Conservation (phyloP, 2,113 vertebrate species). For the Myotis yumanensis region DNA sequence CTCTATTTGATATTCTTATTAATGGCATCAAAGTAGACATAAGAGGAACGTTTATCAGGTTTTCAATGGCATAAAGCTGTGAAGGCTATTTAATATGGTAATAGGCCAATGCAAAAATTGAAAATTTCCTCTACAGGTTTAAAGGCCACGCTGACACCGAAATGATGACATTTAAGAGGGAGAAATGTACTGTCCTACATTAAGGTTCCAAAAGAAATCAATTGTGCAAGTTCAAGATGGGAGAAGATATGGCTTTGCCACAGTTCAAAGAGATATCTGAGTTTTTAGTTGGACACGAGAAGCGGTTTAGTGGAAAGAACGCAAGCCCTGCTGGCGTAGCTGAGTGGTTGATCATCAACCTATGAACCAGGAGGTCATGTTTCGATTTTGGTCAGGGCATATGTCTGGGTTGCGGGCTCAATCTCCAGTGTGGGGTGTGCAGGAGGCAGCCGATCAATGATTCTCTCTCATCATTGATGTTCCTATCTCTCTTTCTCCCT, state of each 20-base stretch:
- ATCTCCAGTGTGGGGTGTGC: too few species aligned
- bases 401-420: too few species aligned
- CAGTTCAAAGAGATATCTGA: background rate
- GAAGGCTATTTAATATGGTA: background rate
- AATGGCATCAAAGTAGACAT: slow-evolving; percentile 43
- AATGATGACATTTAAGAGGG: background rate
- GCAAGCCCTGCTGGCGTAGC: too few species aligned
- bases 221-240: background rate
- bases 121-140: slow-evolving; percentile 5
- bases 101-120: slow-evolving; percentile 52
- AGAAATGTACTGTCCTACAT: background rate
- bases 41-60: background rate
- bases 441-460: too few species aligned
- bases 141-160: background rate
- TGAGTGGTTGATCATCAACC: too few species aligned
- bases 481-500: too few species aligned
- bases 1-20: slow-evolving; percentile 51
- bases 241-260: background rate
- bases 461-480: too few species aligned
- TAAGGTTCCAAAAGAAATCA: background rate
- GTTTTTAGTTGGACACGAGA: background rate
- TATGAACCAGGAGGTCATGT: too few species aligned
- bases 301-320: background rate
- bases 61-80: slow-evolving; percentile 46
- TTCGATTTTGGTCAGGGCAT: too few species aligned